These are phyloP conservation scores for Catostylus mosaicus DNA, from an alignment of 30 jellyfish, hydroid and myxozoan species.

Conservation along the genomic window DNA sequence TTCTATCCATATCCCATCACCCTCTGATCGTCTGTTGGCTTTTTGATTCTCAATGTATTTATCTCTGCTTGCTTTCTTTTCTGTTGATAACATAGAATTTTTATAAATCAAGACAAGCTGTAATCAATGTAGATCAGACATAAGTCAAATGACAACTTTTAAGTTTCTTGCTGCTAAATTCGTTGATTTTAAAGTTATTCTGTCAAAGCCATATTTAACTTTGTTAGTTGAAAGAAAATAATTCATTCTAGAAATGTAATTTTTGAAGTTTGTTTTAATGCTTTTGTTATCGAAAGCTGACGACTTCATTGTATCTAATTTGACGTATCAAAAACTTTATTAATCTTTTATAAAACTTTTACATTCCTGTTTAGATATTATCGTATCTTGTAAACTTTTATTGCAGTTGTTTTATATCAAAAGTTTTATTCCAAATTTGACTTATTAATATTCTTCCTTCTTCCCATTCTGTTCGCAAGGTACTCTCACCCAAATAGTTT, in stretches of 20 bases:
- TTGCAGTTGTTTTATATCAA: neutral
- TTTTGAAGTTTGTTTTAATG: neutral
- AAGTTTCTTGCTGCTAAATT: neutral
- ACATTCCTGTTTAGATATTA: neutral
- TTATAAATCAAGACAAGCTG: too few species aligned
- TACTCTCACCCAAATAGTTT: too few species aligned
- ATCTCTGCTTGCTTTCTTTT: too few species aligned
- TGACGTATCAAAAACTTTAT: neutral
- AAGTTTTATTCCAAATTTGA: too few species aligned
- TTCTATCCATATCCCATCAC: too few species aligned
- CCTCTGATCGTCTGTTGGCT: too few species aligned
- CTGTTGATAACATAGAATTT: too few species aligned
- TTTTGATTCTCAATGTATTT: too few species aligned
- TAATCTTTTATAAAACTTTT: neutral
- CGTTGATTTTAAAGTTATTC: neutral
- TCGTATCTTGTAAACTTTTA: neutral
- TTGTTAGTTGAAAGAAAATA: neutral
- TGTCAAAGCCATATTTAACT: neutral
- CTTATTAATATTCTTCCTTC: too few species aligned
- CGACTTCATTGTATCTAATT: neutral
- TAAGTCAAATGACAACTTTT: too few species aligned
- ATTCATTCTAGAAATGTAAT: neutral
- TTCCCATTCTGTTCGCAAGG: constrained; percentile 3
- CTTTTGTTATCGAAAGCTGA: constrained; percentile 5
- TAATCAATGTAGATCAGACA: too few species aligned